A percentile compares a stretch with the other conserved stretches of the same genome.
phyloP scores from a whole-genome alignment of 2,888 invertebrate species.

The Brachypterus glaber region DNA sequence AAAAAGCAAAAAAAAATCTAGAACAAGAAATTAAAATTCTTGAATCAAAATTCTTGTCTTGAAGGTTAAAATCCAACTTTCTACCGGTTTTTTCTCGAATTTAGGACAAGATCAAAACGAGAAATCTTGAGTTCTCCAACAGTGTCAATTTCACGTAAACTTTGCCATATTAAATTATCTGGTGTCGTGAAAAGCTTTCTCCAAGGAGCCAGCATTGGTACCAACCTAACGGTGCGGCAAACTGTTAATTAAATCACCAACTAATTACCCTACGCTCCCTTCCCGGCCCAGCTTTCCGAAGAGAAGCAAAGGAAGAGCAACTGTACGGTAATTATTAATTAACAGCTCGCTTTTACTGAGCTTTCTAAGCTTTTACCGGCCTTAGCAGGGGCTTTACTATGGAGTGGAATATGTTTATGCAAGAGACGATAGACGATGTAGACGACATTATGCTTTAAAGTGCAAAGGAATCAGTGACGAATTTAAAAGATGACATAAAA shows the following conservation, averaged over 20 bases:
- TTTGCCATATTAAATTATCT: neutral
- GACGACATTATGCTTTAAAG: too few relatives aligned
- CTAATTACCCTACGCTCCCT: conserved; percentile 33
- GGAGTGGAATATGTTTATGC: conserved; percentile 40
- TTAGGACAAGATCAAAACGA: conserved; percentile 26
- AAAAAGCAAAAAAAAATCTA: too few relatives aligned
- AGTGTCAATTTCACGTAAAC: too few relatives aligned
- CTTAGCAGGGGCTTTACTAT: conserved; percentile 38
- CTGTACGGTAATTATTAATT: conserved; percentile 48
- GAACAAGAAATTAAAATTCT: too few relatives aligned
- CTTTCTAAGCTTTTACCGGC: conserved; percentile 46
- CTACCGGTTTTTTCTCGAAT: too few relatives aligned
- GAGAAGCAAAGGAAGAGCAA: conserved; percentile 43
- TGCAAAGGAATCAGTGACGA: too few relatives aligned
- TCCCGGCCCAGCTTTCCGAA: conserved; percentile 32
- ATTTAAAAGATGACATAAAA: too few relatives aligned
- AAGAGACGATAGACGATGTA: too few relatives aligned
- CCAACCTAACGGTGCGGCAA: conserved; percentile 33
- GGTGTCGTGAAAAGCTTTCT: neutral
- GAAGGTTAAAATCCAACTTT: too few relatives aligned
- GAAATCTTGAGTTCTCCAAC: too few relatives aligned
- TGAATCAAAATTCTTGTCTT: too few relatives aligned
- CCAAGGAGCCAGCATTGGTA: conserved; percentile 9
- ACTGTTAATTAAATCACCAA: conserved; percentile 37
- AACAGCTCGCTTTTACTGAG: conserved; percentile 45